Evolutionary conservation across 2,113 vertebrate genomes (phyloP).

Genomic region (Rhinoptilus africanus): DNA sequence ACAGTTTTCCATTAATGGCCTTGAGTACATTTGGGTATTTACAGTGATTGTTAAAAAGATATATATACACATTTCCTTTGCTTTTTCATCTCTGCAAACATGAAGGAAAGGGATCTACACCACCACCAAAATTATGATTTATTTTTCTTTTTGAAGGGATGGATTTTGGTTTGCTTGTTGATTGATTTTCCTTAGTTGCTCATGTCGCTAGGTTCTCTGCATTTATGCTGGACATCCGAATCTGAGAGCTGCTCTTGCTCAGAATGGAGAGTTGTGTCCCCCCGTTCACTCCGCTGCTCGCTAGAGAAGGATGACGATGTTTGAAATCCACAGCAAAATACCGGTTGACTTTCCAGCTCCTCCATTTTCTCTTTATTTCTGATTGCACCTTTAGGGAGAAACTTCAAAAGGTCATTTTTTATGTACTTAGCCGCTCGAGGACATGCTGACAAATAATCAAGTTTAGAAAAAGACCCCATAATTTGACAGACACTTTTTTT

Average conservation of each 20-base stretch:
- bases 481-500: neutral
- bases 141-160: slow-evolving; percentile 11
- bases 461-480: neutral
- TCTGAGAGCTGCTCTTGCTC: slow-evolving; percentile 99
- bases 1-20: neutral
- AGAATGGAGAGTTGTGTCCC: slow-evolving; percentile 98
- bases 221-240: slow-evolving; percentile 95
- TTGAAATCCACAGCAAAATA: slow-evolving; percentile 99
- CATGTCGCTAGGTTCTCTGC: slow-evolving; percentile 94
- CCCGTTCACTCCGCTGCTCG: slow-evolving; percentile 97
- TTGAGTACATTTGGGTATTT: slow-evolving; percentile 38
- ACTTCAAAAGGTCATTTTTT: slow-evolving; percentile 87
- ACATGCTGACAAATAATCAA: slow-evolving; percentile 69
- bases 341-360: slow-evolving; percentile 99
- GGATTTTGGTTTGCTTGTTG: slow-evolving; percentile 18
- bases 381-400: slow-evolving; percentile 98
- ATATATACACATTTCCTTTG: slow-evolving; percentile 5
- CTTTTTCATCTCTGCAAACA: neutral
- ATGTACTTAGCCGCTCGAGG: slow-evolving; percentile 81
- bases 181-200: slow-evolving; percentile 64
- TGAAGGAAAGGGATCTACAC: neutral
- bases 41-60: slow-evolving; percentile 38
- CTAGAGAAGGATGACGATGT: slow-evolving; percentile 96
- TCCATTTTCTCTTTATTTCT: slow-evolving; percentile 99
- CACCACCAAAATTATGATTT: neutral